A percentile compares a stretch with the other conserved stretches of the same genome.
These are phyloP conservation scores for Anseranas semipalmata DNA, from an alignment of 2,113 vertebrate genomes.

Conservation along the genomic window DNA sequence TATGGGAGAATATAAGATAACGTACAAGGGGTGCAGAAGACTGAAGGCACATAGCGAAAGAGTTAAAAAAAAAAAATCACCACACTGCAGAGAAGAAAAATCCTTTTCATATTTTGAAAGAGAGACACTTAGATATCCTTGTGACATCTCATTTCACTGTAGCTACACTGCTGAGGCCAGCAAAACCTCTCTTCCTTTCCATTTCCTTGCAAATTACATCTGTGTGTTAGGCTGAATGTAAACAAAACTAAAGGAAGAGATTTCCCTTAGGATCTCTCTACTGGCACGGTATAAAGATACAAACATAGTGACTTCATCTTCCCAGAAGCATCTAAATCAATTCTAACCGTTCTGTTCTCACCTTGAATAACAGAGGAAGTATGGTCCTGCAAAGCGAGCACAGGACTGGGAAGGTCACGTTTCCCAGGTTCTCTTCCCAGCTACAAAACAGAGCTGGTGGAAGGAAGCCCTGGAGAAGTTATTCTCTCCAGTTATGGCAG, in stretches of 20 bases:
- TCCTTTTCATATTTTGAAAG: background rate
- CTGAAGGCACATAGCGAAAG: background rate
- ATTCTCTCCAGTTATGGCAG: background rate
- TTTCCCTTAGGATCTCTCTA: conserved; percentile 62
- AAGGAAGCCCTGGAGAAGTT: background rate
- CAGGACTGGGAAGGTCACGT: conserved; percentile 23
- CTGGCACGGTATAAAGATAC: conserved; percentile 30
- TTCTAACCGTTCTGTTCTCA: conserved; percentile 29
- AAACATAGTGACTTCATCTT: conserved; percentile 67
- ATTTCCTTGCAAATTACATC: conserved; percentile 67
- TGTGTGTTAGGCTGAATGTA: conserved; percentile 27
- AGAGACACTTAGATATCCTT: background rate
- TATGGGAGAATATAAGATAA: background rate
- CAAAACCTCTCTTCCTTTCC: conserved; percentile 44
- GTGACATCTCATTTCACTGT: conserved; percentile 46
- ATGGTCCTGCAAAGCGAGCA: background rate
- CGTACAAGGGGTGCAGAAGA: background rate
- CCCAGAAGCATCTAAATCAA: conserved; percentile 56
- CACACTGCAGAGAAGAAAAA: background rate
- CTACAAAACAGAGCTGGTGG: background rate
- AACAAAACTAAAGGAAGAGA: conserved; percentile 63
- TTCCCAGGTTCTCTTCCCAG: conserved; percentile 30
- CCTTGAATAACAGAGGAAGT: conserved; percentile 65
- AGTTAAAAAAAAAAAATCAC: background rate
- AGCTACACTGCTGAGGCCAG: conserved; percentile 52